phyloP scores from a whole-genome alignment of 2,888 invertebrate genomes.

The Ochlodes sylvanus region DNA sequence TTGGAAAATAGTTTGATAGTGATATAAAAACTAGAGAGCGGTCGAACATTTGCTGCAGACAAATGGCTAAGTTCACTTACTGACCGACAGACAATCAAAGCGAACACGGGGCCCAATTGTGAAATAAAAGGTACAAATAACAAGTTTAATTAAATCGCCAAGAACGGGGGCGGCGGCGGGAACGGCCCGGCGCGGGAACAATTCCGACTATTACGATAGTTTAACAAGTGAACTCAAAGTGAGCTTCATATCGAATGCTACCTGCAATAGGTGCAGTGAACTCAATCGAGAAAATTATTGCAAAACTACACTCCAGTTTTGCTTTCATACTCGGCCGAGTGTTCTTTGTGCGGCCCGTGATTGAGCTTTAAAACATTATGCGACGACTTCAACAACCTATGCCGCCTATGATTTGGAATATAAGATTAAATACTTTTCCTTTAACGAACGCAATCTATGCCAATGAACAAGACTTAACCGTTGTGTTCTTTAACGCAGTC shows the following conservation, averaged over 20 bases:
- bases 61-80: slow-evolving; percentile 60
- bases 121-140: slow-evolving; percentile 83
- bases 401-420: too few species aligned
- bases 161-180: slow-evolving; percentile 65
- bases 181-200: slow-evolving; percentile 61
- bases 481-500: neutral
- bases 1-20: neutral
- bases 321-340: slow-evolving; percentile 39
- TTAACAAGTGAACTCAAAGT: slow-evolving; percentile 78
- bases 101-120: slow-evolving; percentile 68
- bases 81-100: slow-evolving; percentile 74
- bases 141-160: slow-evolving; percentile 84
- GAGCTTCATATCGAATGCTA: slow-evolving; percentile 70
- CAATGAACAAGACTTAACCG: neutral
- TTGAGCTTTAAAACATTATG: slow-evolving; percentile 23
- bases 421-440: too few species aligned
- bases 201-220: slow-evolving; percentile 77
- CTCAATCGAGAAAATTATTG: slow-evolving; percentile 59
- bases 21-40: slow-evolving; percentile 46
- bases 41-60: slow-evolving; percentile 51
- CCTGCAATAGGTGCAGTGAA: slow-evolving; percentile 62
- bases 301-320: slow-evolving; percentile 47
- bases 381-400: neutral
- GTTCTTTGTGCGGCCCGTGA: slow-evolving; percentile 9
- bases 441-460: neutral